Evolutionary conservation across 1,140 invertebrate species (phyloP).

Genomic region (Tetragnatha versicolor): DNA sequence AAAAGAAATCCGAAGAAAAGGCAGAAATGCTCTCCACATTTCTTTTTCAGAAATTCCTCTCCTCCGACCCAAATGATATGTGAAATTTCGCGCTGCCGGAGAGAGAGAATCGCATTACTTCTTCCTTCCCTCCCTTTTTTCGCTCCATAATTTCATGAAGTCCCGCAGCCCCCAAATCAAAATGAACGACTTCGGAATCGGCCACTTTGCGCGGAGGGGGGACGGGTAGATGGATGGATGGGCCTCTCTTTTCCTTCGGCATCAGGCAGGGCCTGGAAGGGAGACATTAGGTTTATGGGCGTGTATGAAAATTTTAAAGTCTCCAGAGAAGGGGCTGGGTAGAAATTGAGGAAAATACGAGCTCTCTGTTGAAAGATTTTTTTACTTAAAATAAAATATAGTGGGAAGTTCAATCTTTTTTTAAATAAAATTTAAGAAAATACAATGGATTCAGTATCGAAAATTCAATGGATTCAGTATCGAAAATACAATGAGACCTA

Average conservation of each 20-base stretch:
- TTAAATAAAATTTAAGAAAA: too few relatives aligned
- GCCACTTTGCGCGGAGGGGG: slow-evolving; percentile 16
- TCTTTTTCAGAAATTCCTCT: too few relatives aligned
- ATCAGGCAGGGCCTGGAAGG: not conserved
- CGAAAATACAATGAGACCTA: too few relatives aligned
- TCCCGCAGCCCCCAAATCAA: slow-evolving; percentile 26
- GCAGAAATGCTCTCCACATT: too few relatives aligned
- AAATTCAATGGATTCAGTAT: too few relatives aligned
- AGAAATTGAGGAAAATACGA: too few relatives aligned
- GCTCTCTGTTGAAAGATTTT: too few relatives aligned
- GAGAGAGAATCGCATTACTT: slow-evolving; percentile 11
- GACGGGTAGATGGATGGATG: not conserved
- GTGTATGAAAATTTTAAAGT: too few relatives aligned
- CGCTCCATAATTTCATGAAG: slow-evolving; percentile 5
- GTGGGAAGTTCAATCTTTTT: too few relatives aligned
- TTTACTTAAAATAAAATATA: too few relatives aligned
- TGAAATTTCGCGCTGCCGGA: slow-evolving; percentile 27
- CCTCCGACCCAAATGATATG: slow-evolving; percentile 36
- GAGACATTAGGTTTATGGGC: slow-evolving; percentile 36
- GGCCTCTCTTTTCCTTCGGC: slow-evolving; percentile 9
- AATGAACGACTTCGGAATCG: slow-evolving; percentile 45
- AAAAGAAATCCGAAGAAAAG: too few relatives aligned
- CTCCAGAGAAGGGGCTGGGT: not conserved
- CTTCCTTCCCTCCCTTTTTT: not conserved
- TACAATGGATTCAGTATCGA: too few relatives aligned